A percentile compares a stretch with the other conserved stretches of the same genome.
These are phyloP conservation scores for Entomobrya proxima DNA, from an alignment of 2,888 invertebrate genomes.

Conservation along the genomic window DNA sequence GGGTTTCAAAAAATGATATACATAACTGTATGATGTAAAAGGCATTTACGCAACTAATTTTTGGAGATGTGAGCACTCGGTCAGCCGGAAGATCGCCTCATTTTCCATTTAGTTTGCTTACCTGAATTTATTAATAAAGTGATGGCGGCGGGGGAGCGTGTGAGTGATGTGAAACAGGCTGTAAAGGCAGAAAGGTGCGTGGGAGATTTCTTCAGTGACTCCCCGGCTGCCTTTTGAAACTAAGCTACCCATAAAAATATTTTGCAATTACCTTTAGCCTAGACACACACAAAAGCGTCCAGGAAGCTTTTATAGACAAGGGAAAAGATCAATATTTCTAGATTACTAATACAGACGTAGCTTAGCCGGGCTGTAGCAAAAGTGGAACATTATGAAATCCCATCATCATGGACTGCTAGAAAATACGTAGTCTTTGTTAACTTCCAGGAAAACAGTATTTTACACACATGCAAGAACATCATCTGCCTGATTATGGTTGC, in stretches of 20 bases:
- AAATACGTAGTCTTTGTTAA: background rate
- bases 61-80: background rate
- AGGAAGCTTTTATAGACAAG: background rate
- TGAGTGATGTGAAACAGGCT: background rate
- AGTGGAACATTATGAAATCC: background rate
- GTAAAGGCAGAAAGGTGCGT: background rate
- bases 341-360: too few species aligned
- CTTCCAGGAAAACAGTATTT: background rate
- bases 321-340: background rate
- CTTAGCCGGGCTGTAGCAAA: too few species aligned
- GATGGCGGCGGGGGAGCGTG: background rate
- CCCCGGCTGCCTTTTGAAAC: background rate
- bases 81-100: background rate
- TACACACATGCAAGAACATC: background rate
- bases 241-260: background rate
- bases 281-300: background rate
- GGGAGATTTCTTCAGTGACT: background rate
- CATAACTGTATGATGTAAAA: too few species aligned
- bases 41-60: background rate
- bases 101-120: background rate
- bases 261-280: background rate
- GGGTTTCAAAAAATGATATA: too few species aligned
- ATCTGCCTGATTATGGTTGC: background rate
- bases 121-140: constrained; percentile 3
- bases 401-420: background rate